Evolutionary conservation across 2,888 invertebrate genomes (phyloP), one percentile per base, ranked within the genome.

Genomic region (Ectobius pallidus): DNA sequence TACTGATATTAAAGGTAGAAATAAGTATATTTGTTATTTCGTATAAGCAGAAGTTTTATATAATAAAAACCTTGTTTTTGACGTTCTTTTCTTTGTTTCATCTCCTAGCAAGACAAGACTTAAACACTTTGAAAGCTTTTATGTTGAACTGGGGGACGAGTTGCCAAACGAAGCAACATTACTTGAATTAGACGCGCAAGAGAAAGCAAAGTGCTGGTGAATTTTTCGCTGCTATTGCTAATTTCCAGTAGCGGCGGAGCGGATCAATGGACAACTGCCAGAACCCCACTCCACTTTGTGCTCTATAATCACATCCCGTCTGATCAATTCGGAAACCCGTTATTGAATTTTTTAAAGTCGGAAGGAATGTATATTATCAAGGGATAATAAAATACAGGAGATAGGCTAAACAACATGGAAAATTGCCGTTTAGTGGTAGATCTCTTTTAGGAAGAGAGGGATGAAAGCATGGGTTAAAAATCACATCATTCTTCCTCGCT

Each of bases 261-360:
- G 46, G 32, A 18, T 49, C 42, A 63, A 27, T 34, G 55, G n/a
- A 9, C 11, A 14, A 6, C 32, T 22, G 4, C 22, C 70, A 25
- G 18, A n/a, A n/a, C n/a, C 4, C 39, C 27, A 34, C 58, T 42
- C 55, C 70, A 9, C 44, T 46, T 20, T 27, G 25, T 55, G 25
- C 25, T 55, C 42, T 20, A 22, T 65, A 65, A 65, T 65, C 42
- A 65, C 42, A 65, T 65, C 65, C 46, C 65, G 62, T 73, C 49
- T 73, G 69, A 63, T 69, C 49, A 69, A 68, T 32, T 42, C 62
- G 42, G 42, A 65, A 72, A 70, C 52, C 27, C 62, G 70, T 69
- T 73, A 73, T 63, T 70, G 63, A 71, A 71, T 71, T 71, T 71
- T 63, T 71, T 71, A 71, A 71, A 71, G 49, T 71, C 63, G 63